Evolutionary conservation across 2,797 vertebrate species (phyloP), one percentile per base, ranked within the genome.

Genomic region (Sebastes kiyomatsui): DNA sequence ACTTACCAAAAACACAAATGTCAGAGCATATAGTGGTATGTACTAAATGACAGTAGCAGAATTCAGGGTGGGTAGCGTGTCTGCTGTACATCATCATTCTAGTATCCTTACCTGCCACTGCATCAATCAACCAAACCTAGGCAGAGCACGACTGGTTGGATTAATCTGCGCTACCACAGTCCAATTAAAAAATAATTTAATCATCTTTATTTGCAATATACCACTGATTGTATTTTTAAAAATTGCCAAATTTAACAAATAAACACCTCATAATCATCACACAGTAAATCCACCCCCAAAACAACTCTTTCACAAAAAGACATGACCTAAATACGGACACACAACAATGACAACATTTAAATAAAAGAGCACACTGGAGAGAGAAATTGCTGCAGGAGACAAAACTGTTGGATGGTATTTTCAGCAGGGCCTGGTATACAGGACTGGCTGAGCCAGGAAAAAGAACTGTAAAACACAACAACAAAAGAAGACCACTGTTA

Each of bases 391-490:
- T 97, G 97, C 97, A 97, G 97, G 97, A 97, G 97, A 97, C 94
- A 95, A 98, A 97, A 98, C 97, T 97, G 97, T 97, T 97, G 97
- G 97, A 96, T 97, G 97, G 97, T 96, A 97, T 98, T 98, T 97
- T 98, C 97, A 97, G 97, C 97, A 97, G 97, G 97, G 97, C 97
- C 97, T 98, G 97, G 97, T 97, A 96, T 97, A 98, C 97, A 98
- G 97, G 97, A 97, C 97, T 98, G 97, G 96, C 97, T 97, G 97
- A 97, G 97, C 97, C 97, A 98, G 97, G 97, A 97, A 98, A 98
- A 98, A 98, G 96, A 98, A 98, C 97, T 98, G 97, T 97, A 98
- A 98, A 99, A 99, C 97, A 99, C 97, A 98, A 98, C 97, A 98
- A 99, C 97, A 98, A 98, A 97, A 94, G 93, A 97, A 98, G 97